A percentile compares a stretch with the other conserved stretches of the same genome.
These are phyloP conservation scores for Pampus argenteus DNA, from an alignment of 2,797 vertebrate species.

Conservation along the genomic window DNA sequence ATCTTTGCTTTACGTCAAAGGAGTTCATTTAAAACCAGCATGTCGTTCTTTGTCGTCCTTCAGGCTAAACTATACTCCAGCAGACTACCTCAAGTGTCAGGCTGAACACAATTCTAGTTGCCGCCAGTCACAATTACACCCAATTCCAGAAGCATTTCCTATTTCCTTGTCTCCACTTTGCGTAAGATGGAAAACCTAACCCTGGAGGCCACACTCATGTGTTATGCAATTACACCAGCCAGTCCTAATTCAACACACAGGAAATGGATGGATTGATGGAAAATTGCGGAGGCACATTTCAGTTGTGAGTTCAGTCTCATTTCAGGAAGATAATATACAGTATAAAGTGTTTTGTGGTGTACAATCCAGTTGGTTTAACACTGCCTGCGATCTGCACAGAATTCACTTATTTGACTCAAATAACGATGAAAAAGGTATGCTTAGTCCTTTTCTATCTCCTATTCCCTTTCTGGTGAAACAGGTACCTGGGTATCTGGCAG, in stretches of 20 bases:
- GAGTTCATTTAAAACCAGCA: conserved; percentile 71
- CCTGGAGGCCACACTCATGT: conserved; percentile 68
- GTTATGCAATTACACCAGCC: conserved; percentile 79
- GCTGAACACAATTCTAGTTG: conserved; percentile 64
- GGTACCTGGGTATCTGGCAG: conserved; percentile 71
- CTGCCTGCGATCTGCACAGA: not conserved
- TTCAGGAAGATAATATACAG: conserved; percentile 36
- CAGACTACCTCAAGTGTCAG: conserved; percentile 70
- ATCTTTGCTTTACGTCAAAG: conserved; percentile 54
- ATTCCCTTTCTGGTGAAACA: conserved; percentile 64
- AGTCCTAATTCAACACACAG: conserved; percentile 70
- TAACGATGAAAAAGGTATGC: conserved; percentile 3
- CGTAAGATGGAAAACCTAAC: conserved; percentile 76
- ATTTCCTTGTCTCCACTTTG: conserved; percentile 81
- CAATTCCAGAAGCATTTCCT: conserved; percentile 77
- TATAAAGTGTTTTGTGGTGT: conserved; percentile 10
- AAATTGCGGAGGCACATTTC: conserved; percentile 44
- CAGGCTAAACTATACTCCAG: conserved; percentile 68
- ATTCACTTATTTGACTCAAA: conserved; percentile 28
- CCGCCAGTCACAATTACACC: conserved; percentile 81
- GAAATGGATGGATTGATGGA: conserved; percentile 69
- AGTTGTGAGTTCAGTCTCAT: conserved; percentile 37
- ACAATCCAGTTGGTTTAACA: conserved; percentile 5
- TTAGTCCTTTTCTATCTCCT: conserved; percentile 38
- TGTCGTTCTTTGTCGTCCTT: conserved; percentile 61